These are phyloP conservation scores for Nesidiocoris tenuis DNA, from an alignment of 2,888 invertebrate species.

Conservation along the genomic window DNA sequence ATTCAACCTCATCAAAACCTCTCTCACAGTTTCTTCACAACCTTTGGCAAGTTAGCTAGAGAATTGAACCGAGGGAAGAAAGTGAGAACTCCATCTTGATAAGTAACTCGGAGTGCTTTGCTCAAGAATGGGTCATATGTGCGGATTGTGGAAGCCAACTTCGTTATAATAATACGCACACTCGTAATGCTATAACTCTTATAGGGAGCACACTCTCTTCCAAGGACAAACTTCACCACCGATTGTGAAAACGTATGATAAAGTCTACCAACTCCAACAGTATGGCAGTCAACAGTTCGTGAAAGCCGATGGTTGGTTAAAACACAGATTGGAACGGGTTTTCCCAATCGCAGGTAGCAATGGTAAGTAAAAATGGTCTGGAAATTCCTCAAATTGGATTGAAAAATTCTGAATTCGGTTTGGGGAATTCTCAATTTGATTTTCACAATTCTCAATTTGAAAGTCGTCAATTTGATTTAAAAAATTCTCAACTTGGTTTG, in stretches of 20 bases:
- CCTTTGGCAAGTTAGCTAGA: not conserved
- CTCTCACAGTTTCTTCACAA: not conserved
- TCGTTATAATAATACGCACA: not conserved
- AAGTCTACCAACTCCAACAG: not conserved
- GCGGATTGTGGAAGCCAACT: not conserved
- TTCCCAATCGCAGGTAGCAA: too few relatives aligned
- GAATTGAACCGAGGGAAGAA: too few relatives aligned
- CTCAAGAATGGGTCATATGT: not conserved
- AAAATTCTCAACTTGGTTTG: too few relatives aligned
- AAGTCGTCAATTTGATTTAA: conserved; percentile 6
- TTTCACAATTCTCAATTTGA: too few relatives aligned
- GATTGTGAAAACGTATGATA: too few relatives aligned
- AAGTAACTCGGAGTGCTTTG: not conserved
- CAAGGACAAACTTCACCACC: not conserved
- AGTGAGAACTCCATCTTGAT: not conserved
- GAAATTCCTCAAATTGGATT: too few relatives aligned
- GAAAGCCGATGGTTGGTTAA: too few relatives aligned
- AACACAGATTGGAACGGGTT: too few relatives aligned
- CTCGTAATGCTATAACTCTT: not conserved
- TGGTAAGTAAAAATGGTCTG: too few relatives aligned
- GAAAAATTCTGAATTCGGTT: too few relatives aligned
- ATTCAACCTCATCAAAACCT: not conserved
- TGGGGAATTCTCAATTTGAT: too few relatives aligned
- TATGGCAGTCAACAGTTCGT: too few relatives aligned
- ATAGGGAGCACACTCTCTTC: not conserved